Conservation (phyloP, 2,797 vertebrate species). For the Tiaroga cobitis region DNA sequence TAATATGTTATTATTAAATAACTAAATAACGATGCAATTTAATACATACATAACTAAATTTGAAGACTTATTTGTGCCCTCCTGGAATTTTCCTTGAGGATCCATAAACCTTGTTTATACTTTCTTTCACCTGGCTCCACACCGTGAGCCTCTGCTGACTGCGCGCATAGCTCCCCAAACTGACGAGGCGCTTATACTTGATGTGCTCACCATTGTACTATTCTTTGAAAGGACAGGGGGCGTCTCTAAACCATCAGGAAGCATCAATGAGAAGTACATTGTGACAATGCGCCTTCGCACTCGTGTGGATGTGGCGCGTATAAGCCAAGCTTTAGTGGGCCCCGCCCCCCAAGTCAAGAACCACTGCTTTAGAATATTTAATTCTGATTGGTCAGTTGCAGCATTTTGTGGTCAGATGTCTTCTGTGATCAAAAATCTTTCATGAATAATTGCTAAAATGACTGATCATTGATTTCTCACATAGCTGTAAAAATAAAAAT, state of each 20-base stretch:
- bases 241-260: no score
- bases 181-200: no score
- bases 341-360: not conserved
- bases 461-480: not conserved
- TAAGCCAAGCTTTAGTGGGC: not conserved
- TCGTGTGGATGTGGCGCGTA: not conserved
- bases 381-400: not conserved
- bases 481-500: no score
- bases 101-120: not conserved
- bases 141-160: not conserved
- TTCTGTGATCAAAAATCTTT: not conserved
- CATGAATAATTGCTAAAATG: not conserved
- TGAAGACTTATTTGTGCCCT: not conserved
- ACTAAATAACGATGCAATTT: not conserved
- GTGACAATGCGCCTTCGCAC: not conserved
- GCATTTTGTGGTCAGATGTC: not conserved
- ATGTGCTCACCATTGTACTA: not conserved
- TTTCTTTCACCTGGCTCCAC: no score
- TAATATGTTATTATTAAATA: not conserved
- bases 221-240: not conserved
- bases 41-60: not conserved
- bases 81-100: not conserved
- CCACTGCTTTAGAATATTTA: not conserved
- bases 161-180: not conserved
- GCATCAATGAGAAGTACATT: not conserved